Evolutionary conservation across 1,140 invertebrate genomes (phyloP).

Genomic region (Diprion similis): DNA sequence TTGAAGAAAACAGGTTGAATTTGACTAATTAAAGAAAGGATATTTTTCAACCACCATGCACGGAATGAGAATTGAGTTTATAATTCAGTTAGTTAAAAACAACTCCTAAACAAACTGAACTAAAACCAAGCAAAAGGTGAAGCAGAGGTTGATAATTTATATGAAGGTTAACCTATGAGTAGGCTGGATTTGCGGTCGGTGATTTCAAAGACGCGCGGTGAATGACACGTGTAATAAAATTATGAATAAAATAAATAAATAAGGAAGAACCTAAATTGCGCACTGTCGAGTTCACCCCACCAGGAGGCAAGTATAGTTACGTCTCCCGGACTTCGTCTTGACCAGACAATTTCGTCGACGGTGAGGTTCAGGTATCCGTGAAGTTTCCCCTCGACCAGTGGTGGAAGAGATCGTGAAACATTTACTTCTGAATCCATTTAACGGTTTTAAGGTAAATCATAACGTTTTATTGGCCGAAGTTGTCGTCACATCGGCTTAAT

Average conservation of each 20-base stretch:
- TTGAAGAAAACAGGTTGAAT: neutral
- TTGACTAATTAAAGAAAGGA: neutral
- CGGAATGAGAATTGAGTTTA: no score
- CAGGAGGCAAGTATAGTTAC: slow-evolving; percentile 48
- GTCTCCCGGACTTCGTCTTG: slow-evolving; percentile 39
- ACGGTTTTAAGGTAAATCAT: neutral
- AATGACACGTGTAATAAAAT: neutral
- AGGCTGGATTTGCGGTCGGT: no score
- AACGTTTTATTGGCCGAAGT: neutral
- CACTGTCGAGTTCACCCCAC: slow-evolving; percentile 54
- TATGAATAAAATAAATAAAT: slow-evolving; percentile 12
- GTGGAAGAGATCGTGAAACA: slow-evolving; percentile 45
- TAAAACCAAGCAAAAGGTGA: no score
- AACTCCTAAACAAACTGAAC: no score
- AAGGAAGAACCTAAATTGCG: slow-evolving; percentile 47
- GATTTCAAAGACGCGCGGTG: no score
- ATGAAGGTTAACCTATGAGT: no score
- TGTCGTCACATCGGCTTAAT: neutral
- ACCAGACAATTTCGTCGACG: slow-evolving; percentile 53
- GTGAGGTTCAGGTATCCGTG: slow-evolving; percentile 49
- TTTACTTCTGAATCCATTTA: slow-evolving; percentile 47
- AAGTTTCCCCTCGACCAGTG: slow-evolving; percentile 52
- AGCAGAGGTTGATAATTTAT: no score
- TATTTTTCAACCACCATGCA: no score
- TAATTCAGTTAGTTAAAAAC: no score